Percentiles rank a stretch among this genome's conserved stretches.
Evolutionary conservation across 1,140 invertebrate species (phyloP).

Genomic region (Cydia pomonella): DNA sequence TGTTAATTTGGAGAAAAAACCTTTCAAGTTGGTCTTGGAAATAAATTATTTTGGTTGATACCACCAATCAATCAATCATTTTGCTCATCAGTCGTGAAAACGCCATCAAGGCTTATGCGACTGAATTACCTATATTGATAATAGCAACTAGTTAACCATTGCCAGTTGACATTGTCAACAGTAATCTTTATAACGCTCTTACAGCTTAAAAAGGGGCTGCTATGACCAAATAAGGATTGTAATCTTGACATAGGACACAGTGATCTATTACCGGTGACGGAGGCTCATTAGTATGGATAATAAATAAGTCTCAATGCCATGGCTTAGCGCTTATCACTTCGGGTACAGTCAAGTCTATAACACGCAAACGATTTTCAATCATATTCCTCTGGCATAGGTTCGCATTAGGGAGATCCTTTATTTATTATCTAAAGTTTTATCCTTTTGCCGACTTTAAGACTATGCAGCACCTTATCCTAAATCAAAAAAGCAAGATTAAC

Average conservation of each 20-base stretch:
- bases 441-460: too few relatives aligned
- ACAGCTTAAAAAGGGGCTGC: neutral
- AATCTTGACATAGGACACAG: conserved; percentile 1
- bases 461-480: too few relatives aligned
- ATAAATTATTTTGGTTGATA: neutral
- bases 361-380: neutral
- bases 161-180: conserved; percentile 6
- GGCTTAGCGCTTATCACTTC: conserved; percentile 12
- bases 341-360: neutral
- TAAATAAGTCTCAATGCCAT: conserved; percentile 22
- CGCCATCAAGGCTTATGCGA: neutral
- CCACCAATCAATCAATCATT: neutral
- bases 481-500: too few relatives aligned
- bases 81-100: neutral
- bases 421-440: too few relatives aligned
- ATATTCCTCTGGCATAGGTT: neutral
- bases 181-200: neutral
- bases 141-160: neutral
- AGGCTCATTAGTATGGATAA: conserved; percentile 22
- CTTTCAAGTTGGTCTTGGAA: neutral
- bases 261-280: conserved; percentile 5
- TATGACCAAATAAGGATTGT: neutral
- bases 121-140: neutral
- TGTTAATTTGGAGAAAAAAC: too few relatives aligned
- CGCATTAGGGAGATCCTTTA: too few relatives aligned